Evolutionary conservation across 1,140 invertebrate genomes (phyloP).

Genomic region (Plectrocnemia conspersa): DNA sequence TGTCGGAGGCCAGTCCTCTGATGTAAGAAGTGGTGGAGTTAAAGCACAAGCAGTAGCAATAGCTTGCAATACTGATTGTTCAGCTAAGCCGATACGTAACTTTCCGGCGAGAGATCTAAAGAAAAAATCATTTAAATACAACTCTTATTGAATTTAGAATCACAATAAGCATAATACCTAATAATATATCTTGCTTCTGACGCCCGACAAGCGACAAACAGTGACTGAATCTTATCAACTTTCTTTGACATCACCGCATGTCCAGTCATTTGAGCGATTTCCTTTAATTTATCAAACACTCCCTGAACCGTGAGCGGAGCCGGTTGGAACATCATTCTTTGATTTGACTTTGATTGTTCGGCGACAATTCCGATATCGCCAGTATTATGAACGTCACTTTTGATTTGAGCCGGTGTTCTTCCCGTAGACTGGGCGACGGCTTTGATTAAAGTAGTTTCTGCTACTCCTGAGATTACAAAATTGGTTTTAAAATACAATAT

Average conservation of each 20-base stretch:
- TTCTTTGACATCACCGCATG: conserved; percentile 72
- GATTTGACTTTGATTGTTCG: conserved; percentile 82
- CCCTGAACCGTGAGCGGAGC: conserved; percentile 59
- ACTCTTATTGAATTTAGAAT: not conserved
- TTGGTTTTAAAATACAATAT: conserved; percentile 27
- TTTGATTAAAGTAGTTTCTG: conserved; percentile 91
- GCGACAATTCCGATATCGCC: conserved; percentile 94
- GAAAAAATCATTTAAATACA: conserved; percentile 15
- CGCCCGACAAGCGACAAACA: conserved; percentile 89
- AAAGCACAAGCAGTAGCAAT: conserved; percentile 77
- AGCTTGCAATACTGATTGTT: conserved; percentile 92
- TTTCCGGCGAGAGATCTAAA: conserved; percentile 81
- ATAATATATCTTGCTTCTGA: conserved; percentile 92
- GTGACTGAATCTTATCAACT: conserved; percentile 83
- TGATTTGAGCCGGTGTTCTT: conserved; percentile 79
- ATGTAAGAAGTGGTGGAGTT: conserved; percentile 55
- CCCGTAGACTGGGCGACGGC: conserved; percentile 92
- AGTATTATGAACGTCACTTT: conserved; percentile 68
- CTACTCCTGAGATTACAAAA: conserved; percentile 63
- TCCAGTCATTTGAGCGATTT: conserved; percentile 84
- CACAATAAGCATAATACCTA: conserved; percentile 46
- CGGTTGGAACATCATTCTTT: conserved; percentile 82
- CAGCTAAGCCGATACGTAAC: conserved; percentile 92
- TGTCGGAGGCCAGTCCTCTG: conserved; percentile 61
- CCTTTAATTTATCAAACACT: conserved; percentile 84